Conservation (phyloP, 2,113 vertebrate species). For the Narcine bancroftii region DNA sequence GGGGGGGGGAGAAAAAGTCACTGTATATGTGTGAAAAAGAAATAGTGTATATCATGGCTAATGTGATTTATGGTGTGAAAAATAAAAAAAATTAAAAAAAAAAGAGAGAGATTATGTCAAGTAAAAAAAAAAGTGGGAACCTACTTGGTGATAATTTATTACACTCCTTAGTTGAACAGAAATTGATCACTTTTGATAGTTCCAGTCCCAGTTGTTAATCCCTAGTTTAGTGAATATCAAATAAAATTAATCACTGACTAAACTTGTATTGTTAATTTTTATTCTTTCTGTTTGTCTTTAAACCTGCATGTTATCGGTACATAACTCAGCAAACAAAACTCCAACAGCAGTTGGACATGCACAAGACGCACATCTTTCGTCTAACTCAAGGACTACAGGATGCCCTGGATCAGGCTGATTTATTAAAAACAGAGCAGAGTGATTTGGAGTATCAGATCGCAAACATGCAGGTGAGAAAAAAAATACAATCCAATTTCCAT, state of each 20-base stretch:
- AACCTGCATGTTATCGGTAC: neutral
- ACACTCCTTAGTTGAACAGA: neutral
- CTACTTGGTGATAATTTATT: neutral
- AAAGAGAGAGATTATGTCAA: too few species aligned
- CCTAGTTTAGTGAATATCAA: neutral
- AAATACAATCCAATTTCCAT: neutral
- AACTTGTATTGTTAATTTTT: neutral
- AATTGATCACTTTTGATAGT: neutral
- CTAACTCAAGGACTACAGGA: slow-evolving; percentile 97
- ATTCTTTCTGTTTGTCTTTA: neutral
- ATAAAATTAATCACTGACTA: neutral
- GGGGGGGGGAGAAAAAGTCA: too few species aligned
- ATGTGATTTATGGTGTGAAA: too few species aligned
- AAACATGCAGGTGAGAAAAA: slow-evolving; percentile 83
- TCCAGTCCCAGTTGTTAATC: neutral
- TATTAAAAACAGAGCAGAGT: slow-evolving; percentile 91
- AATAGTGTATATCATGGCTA: too few species aligned
- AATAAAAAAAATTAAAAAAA: too few species aligned
- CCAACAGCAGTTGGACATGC: slow-evolving; percentile 95
- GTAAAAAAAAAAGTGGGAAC: too few species aligned
- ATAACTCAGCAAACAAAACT: slow-evolving; percentile 80
- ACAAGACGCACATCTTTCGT: slow-evolving; percentile 94
- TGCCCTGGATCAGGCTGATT: slow-evolving; percentile 86
- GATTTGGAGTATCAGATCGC: slow-evolving; percentile 95
- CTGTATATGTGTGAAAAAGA: too few species aligned